Base-by-base conservation (phyloP, 1,140 invertebrate genomes). In the Stratiolaelaps scimitus region DNA sequence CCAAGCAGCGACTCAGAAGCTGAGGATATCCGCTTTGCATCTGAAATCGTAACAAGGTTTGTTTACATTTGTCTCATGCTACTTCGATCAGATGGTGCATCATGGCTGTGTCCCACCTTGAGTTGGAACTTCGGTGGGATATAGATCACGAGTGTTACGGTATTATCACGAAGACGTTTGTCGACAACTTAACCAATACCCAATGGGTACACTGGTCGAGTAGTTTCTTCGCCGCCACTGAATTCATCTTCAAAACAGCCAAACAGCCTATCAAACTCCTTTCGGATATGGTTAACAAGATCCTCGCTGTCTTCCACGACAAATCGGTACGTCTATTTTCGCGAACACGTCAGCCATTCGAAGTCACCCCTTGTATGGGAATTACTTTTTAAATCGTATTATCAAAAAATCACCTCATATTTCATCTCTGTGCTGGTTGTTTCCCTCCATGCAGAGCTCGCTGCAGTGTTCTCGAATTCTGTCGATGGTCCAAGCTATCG, bases 401-500 rank as follows among this genome's bases (percentile, higher is more conserved):
- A n/a, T n/a, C n/a, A n/a, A n/a, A n/a, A n/a, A n/a, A n/a, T n/a
- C n/a, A n/a, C n/a, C n/a, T n/a, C n/a, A n/a, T n/a, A n/a, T n/a
- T n/a, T n/a, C n/a, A n/a, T n/a, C n/a, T n/a, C n/a, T n/a, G n/a
- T n/a, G n/a, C n/a, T n/a, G n/a, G n/a, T 4, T 40, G 34, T 40
- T 40, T 60, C 34, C 1, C 17, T 60, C 15, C 5, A 6, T 60
- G 26, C 23, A 60, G 53, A 15, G 15, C 20, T 23, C 34, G 15
- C 15, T 60, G 15, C 53, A 60, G 23, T 60, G 26, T 23, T 26
- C 53, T 26, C 53, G 53, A 19, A 34, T 60, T 60, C 10, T 60
- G 20, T 60, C 53, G 26, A 60, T 60, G 53, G 53, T 60, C 15
- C 53, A 60, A 26, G 17, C 53, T 26, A 60, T 60, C 23, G 53